Evolutionary conservation across 2,113 vertebrate genomes (phyloP).

Genomic region (Morone chrysops): DNA sequence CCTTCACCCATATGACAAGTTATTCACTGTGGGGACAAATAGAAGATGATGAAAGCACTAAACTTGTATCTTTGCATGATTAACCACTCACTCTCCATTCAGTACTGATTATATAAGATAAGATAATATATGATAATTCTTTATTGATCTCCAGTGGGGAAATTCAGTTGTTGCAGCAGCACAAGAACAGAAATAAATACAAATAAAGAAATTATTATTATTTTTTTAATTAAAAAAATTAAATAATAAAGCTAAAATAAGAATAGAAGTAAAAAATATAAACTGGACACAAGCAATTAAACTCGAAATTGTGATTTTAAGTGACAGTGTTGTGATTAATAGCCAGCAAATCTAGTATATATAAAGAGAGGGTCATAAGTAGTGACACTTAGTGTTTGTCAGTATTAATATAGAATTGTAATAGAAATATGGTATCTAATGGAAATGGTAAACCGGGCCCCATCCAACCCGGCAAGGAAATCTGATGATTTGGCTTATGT

Average conservation of each 20-base stretch:
- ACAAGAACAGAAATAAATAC: not conserved
- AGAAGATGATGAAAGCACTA: not conserved
- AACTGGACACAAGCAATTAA: not conserved
- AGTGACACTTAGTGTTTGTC: not conserved
- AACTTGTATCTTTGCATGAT: not conserved
- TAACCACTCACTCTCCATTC: slow-evolving; percentile 19
- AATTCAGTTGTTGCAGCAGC: not conserved
- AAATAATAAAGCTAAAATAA: not conserved
- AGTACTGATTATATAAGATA: not conserved
- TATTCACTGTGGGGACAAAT: not conserved
- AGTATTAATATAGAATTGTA: not conserved
- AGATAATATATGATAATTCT: not conserved
- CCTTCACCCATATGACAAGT: slow-evolving; percentile 21
- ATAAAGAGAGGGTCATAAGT: not conserved
- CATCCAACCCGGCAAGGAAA: no score
- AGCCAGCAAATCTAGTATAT: no score
- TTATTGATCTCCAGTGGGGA: not conserved
- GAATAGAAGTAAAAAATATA: not conserved
- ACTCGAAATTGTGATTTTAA: not conserved
- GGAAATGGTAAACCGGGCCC: no score
- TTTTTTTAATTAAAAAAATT: no score
- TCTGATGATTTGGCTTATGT: no score
- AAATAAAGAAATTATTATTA: not conserved
- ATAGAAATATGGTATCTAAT: no score
- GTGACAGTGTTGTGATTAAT: not conserved